Evolutionary conservation across 2,797 vertebrate species (phyloP).

Genomic region (Xiphorhynchus erythropygius): DNA sequence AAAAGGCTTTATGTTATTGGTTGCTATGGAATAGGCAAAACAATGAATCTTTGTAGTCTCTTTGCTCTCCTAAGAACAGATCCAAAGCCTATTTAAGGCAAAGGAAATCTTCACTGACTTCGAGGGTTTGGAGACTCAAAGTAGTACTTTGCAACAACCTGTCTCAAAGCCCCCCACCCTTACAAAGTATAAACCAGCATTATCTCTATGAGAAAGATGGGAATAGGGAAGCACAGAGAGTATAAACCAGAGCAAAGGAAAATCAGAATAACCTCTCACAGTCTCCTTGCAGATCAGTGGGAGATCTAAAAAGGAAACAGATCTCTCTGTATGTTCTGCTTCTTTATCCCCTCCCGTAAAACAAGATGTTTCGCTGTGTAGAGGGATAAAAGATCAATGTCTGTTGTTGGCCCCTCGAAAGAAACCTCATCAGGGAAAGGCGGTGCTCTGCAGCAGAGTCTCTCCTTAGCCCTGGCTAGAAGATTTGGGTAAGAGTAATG

Average conservation of each 20-base stretch:
- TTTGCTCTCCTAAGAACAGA: not conserved
- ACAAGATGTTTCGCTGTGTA: accelerated
- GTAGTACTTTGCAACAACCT: not conserved
- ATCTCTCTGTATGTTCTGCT: not conserved
- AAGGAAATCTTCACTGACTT: conserved; percentile 7
- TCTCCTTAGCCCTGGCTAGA: not conserved
- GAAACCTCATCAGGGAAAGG: not conserved
- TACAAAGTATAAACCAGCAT: not conserved
- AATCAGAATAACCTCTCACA: not conserved
- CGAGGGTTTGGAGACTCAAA: not conserved
- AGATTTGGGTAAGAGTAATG: not conserved
- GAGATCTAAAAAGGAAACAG: not conserved
- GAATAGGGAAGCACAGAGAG: not conserved
- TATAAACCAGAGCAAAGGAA: not conserved
- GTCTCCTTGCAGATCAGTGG: not conserved
- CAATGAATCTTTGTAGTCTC: not conserved
- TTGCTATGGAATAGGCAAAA: conserved; percentile 45
- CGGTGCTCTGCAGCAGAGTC: not conserved
- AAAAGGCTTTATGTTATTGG: conserved; percentile 20
- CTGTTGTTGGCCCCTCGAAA: not conserved
- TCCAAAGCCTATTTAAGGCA: conserved; percentile 36
- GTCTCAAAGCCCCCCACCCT: not conserved
- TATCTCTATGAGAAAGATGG: not conserved
- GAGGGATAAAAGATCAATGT: not conserved
- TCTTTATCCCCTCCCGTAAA: not conserved